Base-by-base conservation (phyloP, 2,888 invertebrate species). In the Epinotia bilunana region DNA sequence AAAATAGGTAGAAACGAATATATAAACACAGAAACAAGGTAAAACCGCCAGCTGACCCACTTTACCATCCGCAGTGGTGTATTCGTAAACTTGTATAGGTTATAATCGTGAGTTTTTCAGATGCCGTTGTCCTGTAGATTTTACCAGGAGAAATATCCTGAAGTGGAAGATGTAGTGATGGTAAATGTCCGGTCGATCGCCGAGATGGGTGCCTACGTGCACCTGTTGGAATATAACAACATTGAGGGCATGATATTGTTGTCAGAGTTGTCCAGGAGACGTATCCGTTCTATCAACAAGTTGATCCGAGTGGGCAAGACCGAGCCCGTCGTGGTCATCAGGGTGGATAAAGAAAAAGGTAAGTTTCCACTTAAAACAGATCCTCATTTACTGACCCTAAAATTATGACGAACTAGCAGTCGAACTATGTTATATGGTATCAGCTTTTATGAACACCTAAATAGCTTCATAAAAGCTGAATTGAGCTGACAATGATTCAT, bases 301-400 rank as follows among this genome's bases (percentile, higher is more conserved):
- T 95, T 99, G 83, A 99, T 99, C 88, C 96, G 99, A 81, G 99
- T 99, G 69, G 99, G 99, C 61, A 98, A 99, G 93, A 99, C 98
- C 70, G 99, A 99, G 91, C 99, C 99, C 39, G 99, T 99, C 18
- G 99, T 99, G 64, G 99, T 99, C 76, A 99, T 99, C 89, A 96
- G 99, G 93, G 99, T 99, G 28, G 99, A 99, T 90, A 99, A 99
- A 95, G 99, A 99, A 85, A 99, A 99, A 95, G 99, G 99, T 96
- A 88, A 65, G 46, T 16, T 33, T 18, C n/a, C n/a, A 18, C 13
- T 13, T 13, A 1, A n/a, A 61, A 33, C 16, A 6, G 13, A 7
- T 33, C 6, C 9, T 16, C 3, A n/a, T 61, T 28, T 13, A 16
- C 33, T 60, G 4, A 13, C 28, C 33, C n/a, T 53, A n/a, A 53